Percentiles rank a stretch among this genome's conserved stretches.
Evolutionary conservation across 2,113 vertebrate genomes (phyloP).

Genomic region (Cochlearius cochlearius): DNA sequence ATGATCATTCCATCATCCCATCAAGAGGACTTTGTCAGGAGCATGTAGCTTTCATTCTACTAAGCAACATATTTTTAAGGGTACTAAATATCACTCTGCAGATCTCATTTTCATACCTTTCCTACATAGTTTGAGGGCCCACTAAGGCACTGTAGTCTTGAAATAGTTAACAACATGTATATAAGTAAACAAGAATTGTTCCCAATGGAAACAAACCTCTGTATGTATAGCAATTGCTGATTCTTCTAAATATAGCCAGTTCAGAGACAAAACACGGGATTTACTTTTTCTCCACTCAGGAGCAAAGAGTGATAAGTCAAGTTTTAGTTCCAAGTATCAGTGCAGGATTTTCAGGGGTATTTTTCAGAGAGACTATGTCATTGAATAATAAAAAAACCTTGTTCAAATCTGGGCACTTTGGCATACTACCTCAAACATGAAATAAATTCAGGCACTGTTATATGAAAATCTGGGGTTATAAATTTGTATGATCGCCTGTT

Average conservation of each 20-base stretch:
- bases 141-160: neutral
- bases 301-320: neutral
- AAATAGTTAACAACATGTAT: neutral
- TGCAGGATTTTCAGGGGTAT: neutral
- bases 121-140: neutral
- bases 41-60: neutral
- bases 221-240: neutral
- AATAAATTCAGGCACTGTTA: neutral
- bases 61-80: neutral
- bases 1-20: neutral
- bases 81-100: neutral
- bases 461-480: neutral
- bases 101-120: neutral
- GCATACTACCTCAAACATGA: neutral
- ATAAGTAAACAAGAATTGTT: neutral
- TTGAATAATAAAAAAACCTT: neutral
- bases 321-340: neutral
- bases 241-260: neutral
- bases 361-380: neutral
- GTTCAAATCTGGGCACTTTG: neutral
- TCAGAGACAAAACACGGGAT: neutral
- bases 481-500: neutral
- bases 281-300: neutral
- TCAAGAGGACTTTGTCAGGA: neutral
- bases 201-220: neutral